Evolutionary conservation across 2,797 vertebrate genomes (phyloP).

Genomic region (Aldrovandia affinis): DNA sequence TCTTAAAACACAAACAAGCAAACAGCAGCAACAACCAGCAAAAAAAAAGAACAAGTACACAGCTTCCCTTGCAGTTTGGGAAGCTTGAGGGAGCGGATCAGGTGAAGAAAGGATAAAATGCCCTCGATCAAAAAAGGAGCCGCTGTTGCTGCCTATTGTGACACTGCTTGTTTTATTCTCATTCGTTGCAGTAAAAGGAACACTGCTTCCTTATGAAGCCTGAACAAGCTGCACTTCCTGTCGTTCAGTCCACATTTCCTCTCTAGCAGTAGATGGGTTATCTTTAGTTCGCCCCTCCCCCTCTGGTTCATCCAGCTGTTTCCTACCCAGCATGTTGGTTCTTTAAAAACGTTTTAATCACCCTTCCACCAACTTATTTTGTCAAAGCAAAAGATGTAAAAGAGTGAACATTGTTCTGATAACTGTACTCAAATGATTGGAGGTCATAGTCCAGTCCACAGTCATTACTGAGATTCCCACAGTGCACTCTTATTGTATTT

Average conservation of each 20-base stretch:
- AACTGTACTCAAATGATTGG: neutral
- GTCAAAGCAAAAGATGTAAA: neutral
- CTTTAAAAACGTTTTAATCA: conserved; percentile 12
- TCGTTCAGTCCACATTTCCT: conserved; percentile 66
- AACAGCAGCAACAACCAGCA: neutral
- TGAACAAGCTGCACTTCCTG: conserved; percentile 65
- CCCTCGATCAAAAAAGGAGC: neutral
- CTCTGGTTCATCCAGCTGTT: conserved; percentile 67
- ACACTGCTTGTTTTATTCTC: neutral
- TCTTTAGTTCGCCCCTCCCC: conserved; percentile 52
- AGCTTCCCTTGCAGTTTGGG: conserved; percentile 6
- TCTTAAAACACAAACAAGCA: too few relatives aligned
- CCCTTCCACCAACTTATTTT: neutral
- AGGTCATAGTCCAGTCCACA: neutral
- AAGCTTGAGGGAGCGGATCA: neutral
- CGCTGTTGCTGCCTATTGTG: conserved; percentile 9
- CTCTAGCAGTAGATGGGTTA: conserved; percentile 68
- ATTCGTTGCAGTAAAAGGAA: conserved; percentile 29
- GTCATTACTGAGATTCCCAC: neutral
- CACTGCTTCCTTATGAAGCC: conserved; percentile 53
- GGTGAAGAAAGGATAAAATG: neutral
- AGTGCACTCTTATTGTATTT: neutral
- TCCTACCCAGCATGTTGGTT: conserved; percentile 53
- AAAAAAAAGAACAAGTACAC: neutral
- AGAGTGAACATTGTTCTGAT: neutral